Conservation (phyloP, 2,888 invertebrate species). For the Hemaris fuciformis region DNA sequence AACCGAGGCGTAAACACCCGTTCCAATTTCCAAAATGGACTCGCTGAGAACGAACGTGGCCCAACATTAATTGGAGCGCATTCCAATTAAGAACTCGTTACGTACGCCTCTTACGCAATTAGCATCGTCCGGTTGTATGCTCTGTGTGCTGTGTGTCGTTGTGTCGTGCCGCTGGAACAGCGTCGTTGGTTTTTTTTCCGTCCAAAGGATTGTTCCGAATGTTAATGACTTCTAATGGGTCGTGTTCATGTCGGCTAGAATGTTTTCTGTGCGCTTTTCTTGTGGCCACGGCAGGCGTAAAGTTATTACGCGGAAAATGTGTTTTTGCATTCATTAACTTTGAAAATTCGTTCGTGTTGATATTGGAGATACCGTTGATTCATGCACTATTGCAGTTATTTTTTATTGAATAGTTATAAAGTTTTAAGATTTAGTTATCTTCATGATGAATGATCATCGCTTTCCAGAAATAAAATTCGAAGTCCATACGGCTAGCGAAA, state of each 20-base stretch:
- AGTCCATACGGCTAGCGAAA: no score
- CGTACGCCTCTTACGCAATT: conserved; percentile 73
- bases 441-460: no score
- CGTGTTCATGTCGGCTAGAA: conserved; percentile 5
- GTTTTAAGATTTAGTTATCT: no score
- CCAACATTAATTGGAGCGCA: conserved; percentile 76
- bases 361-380: neutral
- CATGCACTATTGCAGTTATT: neutral
- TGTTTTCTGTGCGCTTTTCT: neutral
- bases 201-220: conserved; percentile 13
- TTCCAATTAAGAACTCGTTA: conserved; percentile 78
- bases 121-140: conserved; percentile 46
- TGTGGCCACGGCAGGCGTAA: neutral
- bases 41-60: conserved; percentile 55
- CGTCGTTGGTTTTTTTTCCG: neutral
- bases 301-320: neutral
- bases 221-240: conserved; percentile 10
- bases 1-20: conserved; percentile 68
- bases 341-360: neutral
- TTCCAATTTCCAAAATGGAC: conserved; percentile 70
- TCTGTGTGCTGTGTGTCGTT: neutral
- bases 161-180: conserved; percentile 17
- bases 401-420: neutral
- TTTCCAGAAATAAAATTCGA: no score
- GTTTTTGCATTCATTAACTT: neutral